These are phyloP conservation scores for Drosophila histrio DNA, from an alignment of 2,888 invertebrate species.

Conservation along the genomic window DNA sequence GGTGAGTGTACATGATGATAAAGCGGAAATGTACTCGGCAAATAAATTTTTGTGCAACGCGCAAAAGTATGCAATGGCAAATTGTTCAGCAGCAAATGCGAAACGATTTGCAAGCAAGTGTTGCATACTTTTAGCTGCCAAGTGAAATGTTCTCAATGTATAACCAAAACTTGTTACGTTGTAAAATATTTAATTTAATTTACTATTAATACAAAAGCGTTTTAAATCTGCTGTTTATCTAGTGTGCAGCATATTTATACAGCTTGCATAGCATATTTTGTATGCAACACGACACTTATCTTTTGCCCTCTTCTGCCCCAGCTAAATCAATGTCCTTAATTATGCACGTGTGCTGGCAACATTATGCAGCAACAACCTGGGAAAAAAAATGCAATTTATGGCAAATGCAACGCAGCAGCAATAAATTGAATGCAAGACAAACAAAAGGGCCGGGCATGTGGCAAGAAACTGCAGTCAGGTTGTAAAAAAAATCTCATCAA, in stretches of 20 bases:
- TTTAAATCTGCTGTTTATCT: neutral
- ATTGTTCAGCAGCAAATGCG: neutral
- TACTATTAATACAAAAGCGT: neutral
- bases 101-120: neutral
- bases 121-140: slow-evolving; percentile 38
- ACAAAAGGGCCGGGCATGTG: slow-evolving; percentile 32
- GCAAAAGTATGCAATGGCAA: slow-evolving; percentile 57
- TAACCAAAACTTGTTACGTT: neutral
- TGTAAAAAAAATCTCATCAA: slow-evolving; percentile 67
- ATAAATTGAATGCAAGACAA: slow-evolving; percentile 68
- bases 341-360: slow-evolving; percentile 50
- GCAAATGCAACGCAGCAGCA: slow-evolving; percentile 52
- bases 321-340: slow-evolving; percentile 48
- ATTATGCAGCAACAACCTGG: slow-evolving; percentile 28
- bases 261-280: neutral
- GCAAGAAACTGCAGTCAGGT: slow-evolving; percentile 19
- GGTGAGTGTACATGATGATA: neutral
- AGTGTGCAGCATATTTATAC: neutral
- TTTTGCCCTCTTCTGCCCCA: neutral
- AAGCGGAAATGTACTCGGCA: slow-evolving; percentile 13
- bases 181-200: neutral
- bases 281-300: neutral
- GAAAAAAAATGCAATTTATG: slow-evolving; percentile 60
- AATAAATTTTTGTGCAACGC: slow-evolving; percentile 28
- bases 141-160: slow-evolving; percentile 11